A percentile compares a stretch with the other conserved stretches of the same genome.
phyloP scores from a whole-genome alignment of 2,797 vertebrate species.

The Anomalospiza imberbis region DNA sequence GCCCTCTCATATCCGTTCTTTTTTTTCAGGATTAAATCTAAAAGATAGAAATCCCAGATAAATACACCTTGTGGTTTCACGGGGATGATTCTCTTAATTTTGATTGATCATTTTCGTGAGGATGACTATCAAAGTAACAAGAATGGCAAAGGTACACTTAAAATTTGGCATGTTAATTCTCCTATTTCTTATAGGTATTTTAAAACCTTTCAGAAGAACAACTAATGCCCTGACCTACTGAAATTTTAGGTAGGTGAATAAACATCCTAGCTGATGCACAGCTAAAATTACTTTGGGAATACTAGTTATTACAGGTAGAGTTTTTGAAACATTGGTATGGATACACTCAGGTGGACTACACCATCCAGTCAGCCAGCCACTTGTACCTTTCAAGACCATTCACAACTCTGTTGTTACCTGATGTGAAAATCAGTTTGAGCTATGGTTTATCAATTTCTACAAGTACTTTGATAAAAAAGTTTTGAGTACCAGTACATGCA shows the following conservation, averaged over 20 bases:
- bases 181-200: not conserved
- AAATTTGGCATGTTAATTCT: not conserved
- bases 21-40: not conserved
- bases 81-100: not conserved
- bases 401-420: not conserved
- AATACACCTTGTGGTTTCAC: not conserved
- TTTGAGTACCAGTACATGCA: not conserved
- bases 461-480: not conserved
- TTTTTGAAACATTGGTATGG: not conserved
- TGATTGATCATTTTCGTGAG: not conserved
- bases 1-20: not conserved
- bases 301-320: not conserved
- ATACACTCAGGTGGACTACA: not conserved
- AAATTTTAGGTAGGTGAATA: not conserved
- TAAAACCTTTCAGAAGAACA: not conserved
- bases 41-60: not conserved
- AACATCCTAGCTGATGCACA: not conserved
- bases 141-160: not conserved
- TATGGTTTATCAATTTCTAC: not conserved
- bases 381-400: not conserved
- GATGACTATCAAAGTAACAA: not conserved
- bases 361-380: fast-evolving
- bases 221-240: not conserved
- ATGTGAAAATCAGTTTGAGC: not conserved
- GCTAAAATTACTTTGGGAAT: not conserved